Evolutionary conservation across 2,888 invertebrate genomes (phyloP).

Genomic region (Anticlea derivata): DNA sequence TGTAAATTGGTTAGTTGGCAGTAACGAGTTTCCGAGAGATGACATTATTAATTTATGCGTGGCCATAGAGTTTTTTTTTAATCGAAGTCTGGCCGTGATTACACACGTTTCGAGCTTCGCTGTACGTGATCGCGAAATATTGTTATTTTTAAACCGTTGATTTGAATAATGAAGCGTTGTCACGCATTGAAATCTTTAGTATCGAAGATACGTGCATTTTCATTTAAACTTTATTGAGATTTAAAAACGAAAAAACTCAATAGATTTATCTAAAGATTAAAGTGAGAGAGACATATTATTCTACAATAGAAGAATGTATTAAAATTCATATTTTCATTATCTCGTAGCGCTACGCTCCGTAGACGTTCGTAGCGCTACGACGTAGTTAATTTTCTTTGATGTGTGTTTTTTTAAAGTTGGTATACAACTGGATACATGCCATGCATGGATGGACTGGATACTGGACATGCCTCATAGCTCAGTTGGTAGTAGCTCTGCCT

Average conservation of each 20-base stretch:
- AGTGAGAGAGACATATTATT: too few relatives aligned
- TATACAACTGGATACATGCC: too few relatives aligned
- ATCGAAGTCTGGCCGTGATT: slow-evolving; percentile 39
- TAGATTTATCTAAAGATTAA: too few relatives aligned
- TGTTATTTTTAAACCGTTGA: slow-evolving; percentile 16
- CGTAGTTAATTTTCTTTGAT: slow-evolving; percentile 5
- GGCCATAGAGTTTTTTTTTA: slow-evolving; percentile 52
- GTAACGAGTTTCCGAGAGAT: slow-evolving; percentile 56
- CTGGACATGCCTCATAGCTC: too few relatives aligned
- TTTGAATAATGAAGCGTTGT: slow-evolving; percentile 16
- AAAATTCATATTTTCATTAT: too few relatives aligned
- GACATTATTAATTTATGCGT: slow-evolving; percentile 77
- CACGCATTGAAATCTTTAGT: slow-evolving; percentile 17
- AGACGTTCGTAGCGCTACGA: slow-evolving; percentile 25
- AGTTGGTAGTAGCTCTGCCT: too few relatives aligned
- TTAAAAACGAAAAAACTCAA: too few relatives aligned
- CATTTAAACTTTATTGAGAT: not conserved
- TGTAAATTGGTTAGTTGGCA: slow-evolving; percentile 42
- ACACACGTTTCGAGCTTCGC: slow-evolving; percentile 34
- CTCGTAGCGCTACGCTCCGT: slow-evolving; percentile 17
- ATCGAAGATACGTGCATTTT: not conserved
- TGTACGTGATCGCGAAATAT: slow-evolving; percentile 35
- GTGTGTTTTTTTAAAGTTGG: too few relatives aligned
- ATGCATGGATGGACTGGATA: too few relatives aligned
- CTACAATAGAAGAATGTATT: too few relatives aligned